Conservation (phyloP, 1,140 invertebrate genomes). For the Anastatus disparis region DNA sequence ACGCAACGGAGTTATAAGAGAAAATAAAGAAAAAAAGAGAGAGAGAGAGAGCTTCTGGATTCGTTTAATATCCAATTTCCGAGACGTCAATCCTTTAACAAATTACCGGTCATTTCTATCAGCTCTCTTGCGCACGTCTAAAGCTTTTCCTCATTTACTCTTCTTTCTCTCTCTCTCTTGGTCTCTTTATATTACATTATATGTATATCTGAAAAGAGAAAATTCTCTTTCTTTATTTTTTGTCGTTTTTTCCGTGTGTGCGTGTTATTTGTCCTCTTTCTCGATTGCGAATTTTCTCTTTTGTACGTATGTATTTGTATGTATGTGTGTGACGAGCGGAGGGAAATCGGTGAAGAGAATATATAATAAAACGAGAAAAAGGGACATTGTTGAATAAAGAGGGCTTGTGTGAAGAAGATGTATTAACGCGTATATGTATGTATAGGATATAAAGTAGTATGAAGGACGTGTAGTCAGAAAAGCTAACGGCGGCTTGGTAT, state of each 20-base stretch:
- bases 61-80: slow-evolving; percentile 62
- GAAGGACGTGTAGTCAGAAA: too few species aligned
- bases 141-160: slow-evolving; percentile 54
- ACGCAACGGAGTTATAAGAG: too few species aligned
- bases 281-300: too few species aligned
- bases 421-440: not conserved
- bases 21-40: too few species aligned
- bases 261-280: too few species aligned
- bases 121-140: slow-evolving; percentile 20
- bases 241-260: too few species aligned
- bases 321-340: slow-evolving; percentile 1
- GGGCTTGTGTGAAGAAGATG: not conserved
- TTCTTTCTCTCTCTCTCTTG: slow-evolving; percentile 5
- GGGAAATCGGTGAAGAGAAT: not conserved
- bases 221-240: too few species aligned
- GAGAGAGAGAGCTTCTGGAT: slow-evolving; percentile 40
- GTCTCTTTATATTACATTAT: too few species aligned
- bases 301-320: too few species aligned
- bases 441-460: too few species aligned
- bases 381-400: not conserved
- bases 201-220: too few species aligned
- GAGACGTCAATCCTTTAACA: slow-evolving; percentile 59
- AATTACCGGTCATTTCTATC: slow-evolving; percentile 57
- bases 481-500: not conserved
- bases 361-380: too few species aligned